Evolutionary conservation across 2,888 invertebrate genomes (phyloP), one percentile per base, ranked within the genome.

Genomic region (Diachrysia chrysitis): DNA sequence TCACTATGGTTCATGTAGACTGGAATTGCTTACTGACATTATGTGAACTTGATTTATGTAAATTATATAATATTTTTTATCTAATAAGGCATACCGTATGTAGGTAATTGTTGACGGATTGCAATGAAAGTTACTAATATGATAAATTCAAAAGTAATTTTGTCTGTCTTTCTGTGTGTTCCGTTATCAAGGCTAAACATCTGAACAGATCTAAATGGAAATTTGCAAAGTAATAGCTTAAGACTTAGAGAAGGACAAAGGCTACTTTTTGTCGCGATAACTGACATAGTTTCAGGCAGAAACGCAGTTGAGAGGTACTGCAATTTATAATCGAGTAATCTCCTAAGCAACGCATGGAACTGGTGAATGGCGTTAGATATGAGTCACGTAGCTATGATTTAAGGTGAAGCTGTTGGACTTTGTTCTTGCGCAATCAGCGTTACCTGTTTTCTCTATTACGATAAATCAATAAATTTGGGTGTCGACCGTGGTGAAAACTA

Each of bases 401-500:
- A 9, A 19, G 25, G 10, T 29, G 35, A 68, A 66, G 59, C 54
- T 63, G 61, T 25, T 32, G 23, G 48, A 5, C 51, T 32, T 51
- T 66, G 69, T 60, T 59, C 51, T 51, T 42, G 55, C 59, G 55
- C 37, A 69, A 35, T 62, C 25, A 35, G 51, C 17, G 42, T 25
- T 54, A 59, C 48, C 48, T 66, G 66, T 65, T 65, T 60, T 60
- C 21, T 63, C 14, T 46, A 32, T 68, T 56, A 74, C 61, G 63
- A 53, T 63, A 58, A 42, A 56, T 69, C 53, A 58, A 64, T 69
- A 66, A 69, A 69, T 75, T 60, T 58, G 6, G 53, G 54, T 54
- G 75, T 74, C 58, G 59, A 48, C 23, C 9, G 17, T 51, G 69
- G 62, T 46, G 78, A 74, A 74, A 74, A 71, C 55, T 9, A 68